A percentile compares a stretch with the other conserved stretches of the same genome.
Evolutionary conservation across 2,797 vertebrate species (phyloP).

Genomic region (Tadarida brasiliensis): DNA sequence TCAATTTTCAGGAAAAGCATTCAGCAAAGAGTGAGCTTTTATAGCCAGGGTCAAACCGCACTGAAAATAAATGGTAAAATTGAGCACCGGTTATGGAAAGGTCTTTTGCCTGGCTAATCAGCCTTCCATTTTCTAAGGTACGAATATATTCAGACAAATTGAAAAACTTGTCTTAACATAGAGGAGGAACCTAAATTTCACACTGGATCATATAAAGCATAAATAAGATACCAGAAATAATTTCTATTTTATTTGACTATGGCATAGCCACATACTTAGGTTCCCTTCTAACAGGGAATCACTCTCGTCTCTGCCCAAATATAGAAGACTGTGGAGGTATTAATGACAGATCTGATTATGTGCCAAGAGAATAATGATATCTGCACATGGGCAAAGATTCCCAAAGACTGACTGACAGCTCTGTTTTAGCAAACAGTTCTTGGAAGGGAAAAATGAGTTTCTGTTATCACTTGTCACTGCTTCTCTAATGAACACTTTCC

Average conservation of each 20-base stretch:
- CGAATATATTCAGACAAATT: neutral
- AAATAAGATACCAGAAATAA: slow-evolving; percentile 49
- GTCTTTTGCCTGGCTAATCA: neutral
- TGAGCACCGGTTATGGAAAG: neutral
- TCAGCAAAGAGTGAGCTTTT: neutral
- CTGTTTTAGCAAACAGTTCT: neutral
- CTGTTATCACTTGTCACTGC: neutral
- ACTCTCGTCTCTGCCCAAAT: neutral
- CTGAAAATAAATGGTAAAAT: neutral
- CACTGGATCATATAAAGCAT: neutral
- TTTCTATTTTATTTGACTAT: slow-evolving; percentile 40
- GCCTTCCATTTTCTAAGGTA: neutral
- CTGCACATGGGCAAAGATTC: neutral
- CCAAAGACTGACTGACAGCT: slow-evolving; percentile 26
- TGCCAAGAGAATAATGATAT: neutral
- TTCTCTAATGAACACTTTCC: slow-evolving; percentile 47
- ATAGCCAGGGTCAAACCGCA: neutral
- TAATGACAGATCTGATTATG: slow-evolving; percentile 54
- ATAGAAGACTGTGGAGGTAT: neutral
- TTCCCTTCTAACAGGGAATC: neutral
- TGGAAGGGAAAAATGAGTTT: slow-evolving; percentile 10
- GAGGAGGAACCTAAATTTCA: neutral
- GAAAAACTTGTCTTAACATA: neutral
- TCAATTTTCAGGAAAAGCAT: neutral
- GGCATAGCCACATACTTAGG: neutral